Conservation (phyloP, 2,797 vertebrate genomes). For the Takifugu rubripes region DNA sequence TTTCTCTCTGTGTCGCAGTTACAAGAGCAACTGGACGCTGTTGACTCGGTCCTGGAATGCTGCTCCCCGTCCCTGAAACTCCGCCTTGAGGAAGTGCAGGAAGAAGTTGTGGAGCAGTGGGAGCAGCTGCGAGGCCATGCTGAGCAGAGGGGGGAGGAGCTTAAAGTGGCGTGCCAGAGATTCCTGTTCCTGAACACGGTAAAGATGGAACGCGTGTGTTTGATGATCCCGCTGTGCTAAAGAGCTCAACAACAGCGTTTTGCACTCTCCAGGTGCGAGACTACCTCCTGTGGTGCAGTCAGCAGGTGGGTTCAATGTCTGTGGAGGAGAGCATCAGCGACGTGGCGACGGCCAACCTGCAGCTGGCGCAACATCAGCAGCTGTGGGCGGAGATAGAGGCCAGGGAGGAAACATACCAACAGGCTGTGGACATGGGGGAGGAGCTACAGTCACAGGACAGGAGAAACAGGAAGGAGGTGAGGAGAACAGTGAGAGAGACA, state of each 20-base stretch:
- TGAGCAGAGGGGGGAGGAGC: slow-evolving; percentile 70
- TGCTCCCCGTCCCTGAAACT: slow-evolving; percentile 62
- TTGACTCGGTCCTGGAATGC: slow-evolving; percentile 57
- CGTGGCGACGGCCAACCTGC: slow-evolving; percentile 70
- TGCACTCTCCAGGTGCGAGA: slow-evolving; percentile 74
- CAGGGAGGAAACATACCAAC: slow-evolving; percentile 70
- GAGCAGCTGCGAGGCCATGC: slow-evolving; percentile 72
- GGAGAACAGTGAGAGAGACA: neutral
- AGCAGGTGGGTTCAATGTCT: slow-evolving; percentile 75
- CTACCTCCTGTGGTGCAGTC: slow-evolving; percentile 80
- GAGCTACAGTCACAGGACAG: slow-evolving; percentile 65
- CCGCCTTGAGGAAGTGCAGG: slow-evolving; percentile 74
- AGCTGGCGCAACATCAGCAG: slow-evolving; percentile 79
- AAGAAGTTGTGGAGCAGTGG: slow-evolving; percentile 80
- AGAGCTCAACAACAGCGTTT: neutral
- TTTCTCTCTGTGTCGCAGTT: slow-evolving; percentile 62
- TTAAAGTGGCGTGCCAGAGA: slow-evolving; percentile 68
- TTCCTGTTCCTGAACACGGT: slow-evolving; percentile 80
- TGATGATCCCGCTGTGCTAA: neutral
- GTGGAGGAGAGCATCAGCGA: slow-evolving; percentile 79
- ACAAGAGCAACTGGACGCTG: slow-evolving; percentile 78
- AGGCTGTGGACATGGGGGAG: slow-evolving; percentile 71
- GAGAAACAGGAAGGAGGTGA: slow-evolving; percentile 72
- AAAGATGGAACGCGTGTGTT: neutral
- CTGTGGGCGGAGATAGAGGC: slow-evolving; percentile 82